These are phyloP conservation scores for Parapsyche elsis DNA, from an alignment of 1,140 invertebrate genomes.

Conservation along the genomic window DNA sequence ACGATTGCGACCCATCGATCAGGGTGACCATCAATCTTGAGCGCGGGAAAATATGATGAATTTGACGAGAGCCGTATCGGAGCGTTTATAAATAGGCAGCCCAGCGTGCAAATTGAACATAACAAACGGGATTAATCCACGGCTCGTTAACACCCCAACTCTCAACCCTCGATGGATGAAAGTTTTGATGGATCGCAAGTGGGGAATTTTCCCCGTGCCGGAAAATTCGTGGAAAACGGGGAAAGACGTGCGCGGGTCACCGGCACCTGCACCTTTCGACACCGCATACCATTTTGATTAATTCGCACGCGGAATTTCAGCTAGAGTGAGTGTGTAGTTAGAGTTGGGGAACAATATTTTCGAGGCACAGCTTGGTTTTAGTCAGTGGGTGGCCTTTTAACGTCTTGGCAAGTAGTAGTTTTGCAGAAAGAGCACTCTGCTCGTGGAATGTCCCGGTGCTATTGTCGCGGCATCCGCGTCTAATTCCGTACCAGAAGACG, in stretches of 20 bases:
- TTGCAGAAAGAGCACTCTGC: neutral
- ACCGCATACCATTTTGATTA: neutral
- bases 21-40: neutral
- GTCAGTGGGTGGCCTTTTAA: too few relatives aligned
- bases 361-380: neutral
- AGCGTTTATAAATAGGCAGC: constrained; percentile 7
- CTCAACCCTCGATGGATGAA: neutral
- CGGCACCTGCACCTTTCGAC: neutral
- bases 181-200: constrained; percentile 43
- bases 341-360: neutral
- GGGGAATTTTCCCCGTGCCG: neutral
- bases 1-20: neutral
- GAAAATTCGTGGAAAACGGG: neutral
- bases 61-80: neutral
- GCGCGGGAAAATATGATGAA: neutral
- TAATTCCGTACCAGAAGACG: constrained; percentile 12
- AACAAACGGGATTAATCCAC: constrained; percentile 35
- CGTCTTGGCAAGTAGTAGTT: too few relatives aligned
- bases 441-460: constrained; percentile 6
- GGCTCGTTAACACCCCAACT: constrained; percentile 10
- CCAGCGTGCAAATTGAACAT: constrained; percentile 20
- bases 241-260: neutral
- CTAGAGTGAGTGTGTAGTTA: too few relatives aligned
- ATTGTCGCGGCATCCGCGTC: constrained; percentile 19
- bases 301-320: neutral